Percentiles rank a stretch among this genome's conserved stretches.
Conservation (phyloP, 2,113 vertebrate genomes). For the Dolichotis patagonum region DNA sequence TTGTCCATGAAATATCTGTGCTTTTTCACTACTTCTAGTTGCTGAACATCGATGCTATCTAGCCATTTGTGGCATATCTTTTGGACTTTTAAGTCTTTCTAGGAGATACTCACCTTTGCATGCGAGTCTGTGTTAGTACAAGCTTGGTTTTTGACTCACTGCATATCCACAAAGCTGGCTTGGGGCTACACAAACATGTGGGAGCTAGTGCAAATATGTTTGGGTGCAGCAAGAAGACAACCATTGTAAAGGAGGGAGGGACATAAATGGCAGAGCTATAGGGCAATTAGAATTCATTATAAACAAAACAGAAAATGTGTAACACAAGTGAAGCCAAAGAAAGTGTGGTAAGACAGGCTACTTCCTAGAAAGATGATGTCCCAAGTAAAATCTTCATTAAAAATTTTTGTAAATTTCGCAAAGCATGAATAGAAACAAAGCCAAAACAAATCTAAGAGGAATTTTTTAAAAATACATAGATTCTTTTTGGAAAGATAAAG, state of each 20-base stretch:
- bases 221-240: not conserved
- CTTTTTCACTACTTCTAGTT: not conserved
- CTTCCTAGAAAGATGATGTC: not conserved
- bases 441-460: not conserved
- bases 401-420: not conserved
- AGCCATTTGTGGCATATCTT: not conserved
- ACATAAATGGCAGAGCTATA: not conserved
- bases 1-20: not conserved
- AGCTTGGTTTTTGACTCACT: not conserved
- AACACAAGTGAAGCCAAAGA: not conserved
- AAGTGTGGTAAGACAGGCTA: not conserved
- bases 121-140: not conserved
- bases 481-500: conserved; percentile 10
- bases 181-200: not conserved
- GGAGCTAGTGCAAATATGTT: not conserved
- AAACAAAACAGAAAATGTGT: not conserved
- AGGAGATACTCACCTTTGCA: not conserved
- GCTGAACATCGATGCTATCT: not conserved
- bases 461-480: not conserved
- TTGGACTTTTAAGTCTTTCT: not conserved
- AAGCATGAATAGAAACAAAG: not conserved
- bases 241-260: not conserved
- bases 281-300: not conserved
- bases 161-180: not conserved
- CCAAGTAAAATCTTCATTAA: conserved; percentile 30